Evolutionary conservation across 2,888 invertebrate species (phyloP), one percentile per base, ranked within the genome.

Genomic region (Conops quadrifasciatus): DNA sequence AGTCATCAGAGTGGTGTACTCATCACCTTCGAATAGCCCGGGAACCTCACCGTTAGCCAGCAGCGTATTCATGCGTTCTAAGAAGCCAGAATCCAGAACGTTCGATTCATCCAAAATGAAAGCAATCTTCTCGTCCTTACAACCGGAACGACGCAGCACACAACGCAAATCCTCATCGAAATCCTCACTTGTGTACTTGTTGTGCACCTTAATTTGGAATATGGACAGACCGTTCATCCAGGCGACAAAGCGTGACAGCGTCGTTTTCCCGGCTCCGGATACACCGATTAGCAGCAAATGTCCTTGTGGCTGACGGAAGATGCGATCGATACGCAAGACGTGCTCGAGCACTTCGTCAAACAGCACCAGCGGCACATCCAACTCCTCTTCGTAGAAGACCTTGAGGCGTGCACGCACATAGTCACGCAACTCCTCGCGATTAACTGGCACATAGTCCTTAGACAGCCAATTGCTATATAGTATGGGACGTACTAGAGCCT

Each of bases 261-360:
- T 99, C 1, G 99, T 99, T 88, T 99, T 99, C 77, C 99, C 99
- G 76, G 98, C 97, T 60, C 99, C 99, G 67, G 98, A 98, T 7
- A 98, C 98, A 76, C 99, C 99, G 82, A 99, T 99, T 9, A 99
- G 89, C 79, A 99, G 87, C 78, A 99, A 87, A 87, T 99, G 99
- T 70, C 99, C 99, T 85, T 99, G 98, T 9, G 98, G 98, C 86
- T 99, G 98, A 70, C 99, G 90, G 91, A 99, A 99, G 82, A 99
- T 99, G 82, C 99, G 90, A 89, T 99, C 99, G 84, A 99, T 99
- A 78, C 99, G 91, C 74, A 99, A 87, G 67, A 99, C 98, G 86
- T 99, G 99, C 85, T 99, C 99, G 63, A 99, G 86, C n/a, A 99
- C 98, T 87, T 99, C 98, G 86, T 99, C 98, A 87, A 99, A 99